Base-by-base conservation (phyloP, 2,113 vertebrate genomes). In the Silurus glanis region DNA sequence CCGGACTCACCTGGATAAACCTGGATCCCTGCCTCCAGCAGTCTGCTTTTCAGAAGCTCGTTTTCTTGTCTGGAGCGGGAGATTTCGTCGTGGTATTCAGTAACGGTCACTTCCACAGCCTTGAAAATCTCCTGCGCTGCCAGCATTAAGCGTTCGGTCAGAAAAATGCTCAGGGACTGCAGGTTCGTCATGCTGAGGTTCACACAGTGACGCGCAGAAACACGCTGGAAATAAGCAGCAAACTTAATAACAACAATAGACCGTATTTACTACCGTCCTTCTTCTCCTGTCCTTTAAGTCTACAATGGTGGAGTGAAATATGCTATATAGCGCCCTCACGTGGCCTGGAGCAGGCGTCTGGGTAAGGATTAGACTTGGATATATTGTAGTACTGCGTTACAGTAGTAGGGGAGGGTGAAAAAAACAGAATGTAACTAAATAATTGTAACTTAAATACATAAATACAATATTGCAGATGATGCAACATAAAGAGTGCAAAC, bases 71-170 rank as follows among this genome's bases (percentile, higher is more conserved):
- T 85, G 55, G 61, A 94, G 53, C 94, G 81, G 76, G 94, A 92
- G 1, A 95, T 95, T 87, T 95, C 94, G 83, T 95, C 94, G 87
- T 94, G 94, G 84, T 94, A 95, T 88, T 95, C 94, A 82, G 93
- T 83, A 62, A 95, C 93, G 0, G 94, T 94, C 55, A 94, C 94
- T 86, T 95, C 94, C 1, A 95, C 94, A 0, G 94, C 94, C 37
- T 95, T 95, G 80, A 94, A 95, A 56, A 95, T 95, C 79, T 95
- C 94, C 85, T 95, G 94, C 14, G 94, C 94, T 4, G 94, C 94
- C 28, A 94, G 91, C 93, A 94, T 95, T 62, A 95, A 92, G 5
- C 94, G 93, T 80, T 95, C 94, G 9, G 94, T 95, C 85, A 95
- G 47, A 72, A 95, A 93, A 14, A 94, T 91, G 89, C 94, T 94